These are phyloP conservation scores for Brachionichthys hirsutus DNA, from an alignment of 2,113 vertebrate genomes.

Conservation along the genomic window DNA sequence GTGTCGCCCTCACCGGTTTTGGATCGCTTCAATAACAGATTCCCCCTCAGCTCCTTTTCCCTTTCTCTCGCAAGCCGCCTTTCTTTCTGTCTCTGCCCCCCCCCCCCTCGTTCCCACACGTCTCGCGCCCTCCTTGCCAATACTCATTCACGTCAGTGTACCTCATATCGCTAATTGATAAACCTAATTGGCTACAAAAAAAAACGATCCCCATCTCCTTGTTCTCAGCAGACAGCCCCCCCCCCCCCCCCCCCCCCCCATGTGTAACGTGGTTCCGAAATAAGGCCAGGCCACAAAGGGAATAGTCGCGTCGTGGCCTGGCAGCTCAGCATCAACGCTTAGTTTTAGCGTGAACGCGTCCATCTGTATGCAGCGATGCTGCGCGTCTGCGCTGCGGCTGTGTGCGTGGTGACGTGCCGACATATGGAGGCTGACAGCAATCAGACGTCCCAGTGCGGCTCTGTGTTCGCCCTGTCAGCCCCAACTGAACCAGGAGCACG, in stretches of 20 bases:
- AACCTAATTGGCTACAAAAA: conserved; percentile 62
- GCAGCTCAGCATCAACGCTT: conserved; percentile 54
- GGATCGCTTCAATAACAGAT: conserved; percentile 65
- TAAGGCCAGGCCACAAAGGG: conserved; percentile 43
- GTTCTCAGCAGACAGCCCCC: conserved; percentile 28
- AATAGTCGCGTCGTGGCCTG: conserved; percentile 33
- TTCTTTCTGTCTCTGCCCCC: conserved; percentile 11
- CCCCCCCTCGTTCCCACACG: conserved; percentile 1
- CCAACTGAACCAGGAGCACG: conserved; percentile 59
- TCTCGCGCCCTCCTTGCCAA: conserved; percentile 33
- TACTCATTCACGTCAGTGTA: conserved; percentile 43
- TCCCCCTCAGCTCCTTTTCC: conserved; percentile 26
- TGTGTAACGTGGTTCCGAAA: conserved; percentile 30
- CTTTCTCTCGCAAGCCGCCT: conserved; percentile 16
- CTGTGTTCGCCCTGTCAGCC: conserved; percentile 64
- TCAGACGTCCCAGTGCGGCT: conserved; percentile 64
- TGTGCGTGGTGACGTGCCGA: conserved; percentile 53
- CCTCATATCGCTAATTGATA: conserved; percentile 56
- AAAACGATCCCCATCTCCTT: conserved; percentile 36
- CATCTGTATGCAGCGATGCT: conserved; percentile 26
- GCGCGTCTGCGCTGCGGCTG: conserved; percentile 22
- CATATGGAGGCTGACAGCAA: conserved; percentile 69
- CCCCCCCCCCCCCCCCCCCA: too few species aligned
- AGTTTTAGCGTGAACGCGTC: conserved; percentile 20
- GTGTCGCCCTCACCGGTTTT: conserved; percentile 55